A percentile compares a stretch with the other conserved stretches of the same genome.
Evolutionary conservation across 2,888 invertebrate genomes (phyloP).

Genomic region (Campoletis raptor): DNA sequence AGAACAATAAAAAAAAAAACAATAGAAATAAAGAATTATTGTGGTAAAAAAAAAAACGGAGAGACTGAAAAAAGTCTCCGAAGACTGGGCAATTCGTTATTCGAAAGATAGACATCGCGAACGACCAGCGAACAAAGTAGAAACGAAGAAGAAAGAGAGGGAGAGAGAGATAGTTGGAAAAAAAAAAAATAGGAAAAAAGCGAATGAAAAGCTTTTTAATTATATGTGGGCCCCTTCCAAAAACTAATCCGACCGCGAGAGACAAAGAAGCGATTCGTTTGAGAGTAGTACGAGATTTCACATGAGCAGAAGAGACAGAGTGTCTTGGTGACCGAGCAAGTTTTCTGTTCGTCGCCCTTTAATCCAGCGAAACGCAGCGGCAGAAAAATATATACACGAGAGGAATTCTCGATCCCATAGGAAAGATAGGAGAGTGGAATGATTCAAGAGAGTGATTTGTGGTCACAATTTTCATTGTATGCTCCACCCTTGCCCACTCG

Average conservation of each 20-base stretch:
- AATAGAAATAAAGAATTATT: conserved; percentile 20
- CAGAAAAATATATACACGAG: conserved; percentile 43
- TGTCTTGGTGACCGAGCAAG: conserved; percentile 52
- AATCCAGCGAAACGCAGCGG: conserved; percentile 33
- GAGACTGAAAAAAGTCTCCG: conserved; percentile 8
- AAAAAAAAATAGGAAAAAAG: conserved; percentile 3
- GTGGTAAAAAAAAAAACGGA: background rate
- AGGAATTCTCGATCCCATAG: conserved; percentile 52
- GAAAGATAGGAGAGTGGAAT: conserved; percentile 47
- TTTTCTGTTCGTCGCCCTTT: conserved; percentile 39
- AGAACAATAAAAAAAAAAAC: background rate
- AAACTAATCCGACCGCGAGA: conserved; percentile 49
- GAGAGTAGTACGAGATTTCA: background rate
- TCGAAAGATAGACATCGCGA: conserved; percentile 53
- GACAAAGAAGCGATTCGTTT: conserved; percentile 47
- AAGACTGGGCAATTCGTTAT: conserved; percentile 54
- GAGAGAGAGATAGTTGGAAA: background rate
- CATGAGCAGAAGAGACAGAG: background rate
- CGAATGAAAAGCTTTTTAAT: conserved; percentile 54
- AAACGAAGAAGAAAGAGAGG: background rate
- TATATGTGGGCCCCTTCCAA: conserved; percentile 43
- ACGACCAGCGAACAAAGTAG: conserved; percentile 16
- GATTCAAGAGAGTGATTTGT: conserved; percentile 51
- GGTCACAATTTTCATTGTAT: conserved; percentile 23
- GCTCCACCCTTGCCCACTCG: conserved; percentile 28